Evolutionary conservation across 2,888 invertebrate species (phyloP).

Genomic region (Spisula subtruncata): DNA sequence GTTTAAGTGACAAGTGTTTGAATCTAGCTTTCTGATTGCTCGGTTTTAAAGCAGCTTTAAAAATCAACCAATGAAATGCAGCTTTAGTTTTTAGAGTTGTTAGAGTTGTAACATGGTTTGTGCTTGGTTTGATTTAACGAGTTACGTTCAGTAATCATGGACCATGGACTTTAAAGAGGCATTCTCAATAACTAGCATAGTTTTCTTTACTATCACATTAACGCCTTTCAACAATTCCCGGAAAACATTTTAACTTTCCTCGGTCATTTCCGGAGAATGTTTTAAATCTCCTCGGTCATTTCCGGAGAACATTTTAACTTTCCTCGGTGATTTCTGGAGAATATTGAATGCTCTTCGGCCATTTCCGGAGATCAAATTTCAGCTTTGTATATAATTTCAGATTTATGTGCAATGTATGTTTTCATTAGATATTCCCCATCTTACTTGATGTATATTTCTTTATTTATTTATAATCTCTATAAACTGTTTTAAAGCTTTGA

Average conservation of each 20-base stretch:
- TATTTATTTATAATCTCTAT: neutral
- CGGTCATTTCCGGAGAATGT: neutral
- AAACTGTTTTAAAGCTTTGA: neutral
- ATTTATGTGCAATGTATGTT: slow-evolving; percentile 1
- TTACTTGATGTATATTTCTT: neutral
- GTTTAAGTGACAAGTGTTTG: neutral
- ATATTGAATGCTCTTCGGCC: neutral
- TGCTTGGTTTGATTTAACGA: too few relatives aligned
- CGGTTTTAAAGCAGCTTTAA: neutral
- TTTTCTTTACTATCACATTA: neutral
- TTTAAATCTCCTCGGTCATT: neutral
- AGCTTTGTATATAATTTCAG: neutral
- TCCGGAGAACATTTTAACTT: neutral
- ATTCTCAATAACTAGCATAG: too few relatives aligned
- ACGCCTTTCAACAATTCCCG: neutral
- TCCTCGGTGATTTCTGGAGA: neutral
- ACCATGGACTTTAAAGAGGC: too few relatives aligned
- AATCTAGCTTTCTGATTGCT: neutral
- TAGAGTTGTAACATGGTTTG: too few relatives aligned
- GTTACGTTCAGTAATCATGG: too few relatives aligned
- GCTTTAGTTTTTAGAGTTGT: too few relatives aligned
- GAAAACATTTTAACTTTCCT: neutral
- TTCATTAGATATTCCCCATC: neutral
- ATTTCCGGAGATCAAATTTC: neutral
- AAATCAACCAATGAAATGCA: neutral